phyloP scores from a whole-genome alignment of 2,113 vertebrate genomes.

The Lampris incognitus region DNA sequence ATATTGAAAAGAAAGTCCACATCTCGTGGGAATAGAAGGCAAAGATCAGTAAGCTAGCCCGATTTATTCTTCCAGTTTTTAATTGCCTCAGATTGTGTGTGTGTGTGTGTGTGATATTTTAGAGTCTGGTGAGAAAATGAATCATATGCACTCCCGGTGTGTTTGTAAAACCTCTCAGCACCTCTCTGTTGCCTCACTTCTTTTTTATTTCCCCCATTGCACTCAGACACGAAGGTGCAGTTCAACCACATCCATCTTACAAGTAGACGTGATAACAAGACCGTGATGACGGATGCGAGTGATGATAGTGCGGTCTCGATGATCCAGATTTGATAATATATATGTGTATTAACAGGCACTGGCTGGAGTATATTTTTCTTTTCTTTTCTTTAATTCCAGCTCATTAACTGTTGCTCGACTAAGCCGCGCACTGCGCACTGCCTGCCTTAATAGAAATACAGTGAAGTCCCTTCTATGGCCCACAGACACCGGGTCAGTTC shows the following conservation, averaged over 20 bases:
- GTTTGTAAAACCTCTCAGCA: conserved; percentile 42
- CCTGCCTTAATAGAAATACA: no score
- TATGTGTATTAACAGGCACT: neutral
- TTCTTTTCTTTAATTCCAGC: conserved; percentile 32
- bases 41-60: neutral
- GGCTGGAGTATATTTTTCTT: neutral
- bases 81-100: conserved; percentile 8
- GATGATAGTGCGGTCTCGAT: conserved; percentile 50
- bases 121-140: conserved; percentile 14
- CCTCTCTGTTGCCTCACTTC: conserved; percentile 6
- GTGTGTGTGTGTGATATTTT: neutral
- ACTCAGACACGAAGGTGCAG: neutral
- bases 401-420: conserved; percentile 7
- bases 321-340: conserved; percentile 45
- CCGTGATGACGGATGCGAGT: conserved; percentile 56
- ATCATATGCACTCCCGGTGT: neutral
- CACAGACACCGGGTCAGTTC: no score
- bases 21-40: neutral
- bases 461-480: no score
- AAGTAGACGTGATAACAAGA: conserved; percentile 36
- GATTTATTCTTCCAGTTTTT: neutral
- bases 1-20: neutral
- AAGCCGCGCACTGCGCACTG: conserved; percentile 34
- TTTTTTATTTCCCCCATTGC: conserved; percentile 40
- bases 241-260: neutral